phyloP scores from a whole-genome alignment of 2,888 invertebrate species.

The Esperia sulphurella region DNA sequence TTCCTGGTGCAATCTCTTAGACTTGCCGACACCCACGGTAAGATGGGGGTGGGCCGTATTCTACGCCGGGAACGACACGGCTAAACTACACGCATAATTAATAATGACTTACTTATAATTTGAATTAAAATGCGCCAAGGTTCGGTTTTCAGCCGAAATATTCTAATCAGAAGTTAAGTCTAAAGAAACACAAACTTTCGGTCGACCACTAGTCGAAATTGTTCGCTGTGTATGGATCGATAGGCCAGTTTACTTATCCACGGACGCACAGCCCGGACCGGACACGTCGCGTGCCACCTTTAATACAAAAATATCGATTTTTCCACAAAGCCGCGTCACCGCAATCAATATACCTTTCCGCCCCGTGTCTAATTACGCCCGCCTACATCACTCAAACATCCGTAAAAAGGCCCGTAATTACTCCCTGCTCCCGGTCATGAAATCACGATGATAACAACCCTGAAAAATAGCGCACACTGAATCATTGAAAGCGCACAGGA shows the following conservation, averaged over 20 bases:
- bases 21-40: too few relatives aligned
- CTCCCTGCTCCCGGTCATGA: conserved; percentile 26
- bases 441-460: conserved; percentile 51
- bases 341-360: conserved; percentile 79
- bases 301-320: conserved; percentile 78
- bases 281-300: conserved; percentile 75
- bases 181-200: too few relatives aligned
- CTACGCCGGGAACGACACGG: too few relatives aligned
- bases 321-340: conserved; percentile 76
- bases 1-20: too few relatives aligned
- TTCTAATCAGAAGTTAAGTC: too few relatives aligned
- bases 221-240: conserved; percentile 47
- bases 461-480: conserved; percentile 73
- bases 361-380: conserved; percentile 76
- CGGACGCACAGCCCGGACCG: conserved; percentile 59
- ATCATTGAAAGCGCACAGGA: conserved; percentile 77
- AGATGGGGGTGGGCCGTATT: too few relatives aligned
- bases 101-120: too few relatives aligned
- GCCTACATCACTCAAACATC: conserved; percentile 74
- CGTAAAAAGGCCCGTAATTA: conserved; percentile 66
- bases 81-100: too few relatives aligned
- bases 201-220: too few relatives aligned
- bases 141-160: too few relatives aligned
- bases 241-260: conserved; percentile 65
- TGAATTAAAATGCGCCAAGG: too few relatives aligned